These are phyloP conservation scores for Syngnathoides biaculeatus DNA, from an alignment of 2,113 vertebrate genomes.

Conservation along the genomic window DNA sequence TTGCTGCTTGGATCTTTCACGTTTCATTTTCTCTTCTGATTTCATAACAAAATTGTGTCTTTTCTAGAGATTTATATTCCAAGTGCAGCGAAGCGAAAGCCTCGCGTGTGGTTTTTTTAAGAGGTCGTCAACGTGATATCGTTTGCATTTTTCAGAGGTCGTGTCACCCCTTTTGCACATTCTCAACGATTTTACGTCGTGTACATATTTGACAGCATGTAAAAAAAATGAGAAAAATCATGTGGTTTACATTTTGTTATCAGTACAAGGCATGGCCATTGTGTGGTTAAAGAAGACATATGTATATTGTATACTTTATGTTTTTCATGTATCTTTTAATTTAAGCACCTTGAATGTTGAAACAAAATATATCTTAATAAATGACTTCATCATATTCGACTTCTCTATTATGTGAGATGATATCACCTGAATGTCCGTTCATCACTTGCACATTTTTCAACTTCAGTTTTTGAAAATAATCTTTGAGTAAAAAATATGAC, in stretches of 20 bases:
- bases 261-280: slow-evolving; percentile 31
- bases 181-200: slow-evolving; percentile 10
- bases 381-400: slow-evolving; percentile 19
- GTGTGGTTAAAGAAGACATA: slow-evolving; percentile 15
- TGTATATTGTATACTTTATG: background rate
- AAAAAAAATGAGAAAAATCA: background rate
- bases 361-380: slow-evolving; percentile 3
- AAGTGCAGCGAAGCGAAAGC: background rate
- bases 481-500: too few species aligned
- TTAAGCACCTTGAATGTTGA: slow-evolving; percentile 37
- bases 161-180: slow-evolving; percentile 28
- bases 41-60: background rate
- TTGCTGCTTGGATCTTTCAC: background rate
- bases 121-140: background rate
- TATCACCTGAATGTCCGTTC: slow-evolving; percentile 38
- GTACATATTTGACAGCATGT: slow-evolving; percentile 25
- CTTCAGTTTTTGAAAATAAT: too few species aligned
- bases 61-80: background rate
- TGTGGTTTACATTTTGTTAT: slow-evolving; percentile 12
- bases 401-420: slow-evolving; percentile 30
- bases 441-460: slow-evolving; percentile 3
- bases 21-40: background rate
- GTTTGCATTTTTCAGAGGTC: slow-evolving; percentile 29
- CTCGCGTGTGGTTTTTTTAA: background rate
- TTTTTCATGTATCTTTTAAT: slow-evolving; percentile 11